Evolutionary conservation across 1,140 invertebrate species (phyloP), one percentile per base, ranked within the genome.

Genomic region (Bombus waltoni): DNA sequence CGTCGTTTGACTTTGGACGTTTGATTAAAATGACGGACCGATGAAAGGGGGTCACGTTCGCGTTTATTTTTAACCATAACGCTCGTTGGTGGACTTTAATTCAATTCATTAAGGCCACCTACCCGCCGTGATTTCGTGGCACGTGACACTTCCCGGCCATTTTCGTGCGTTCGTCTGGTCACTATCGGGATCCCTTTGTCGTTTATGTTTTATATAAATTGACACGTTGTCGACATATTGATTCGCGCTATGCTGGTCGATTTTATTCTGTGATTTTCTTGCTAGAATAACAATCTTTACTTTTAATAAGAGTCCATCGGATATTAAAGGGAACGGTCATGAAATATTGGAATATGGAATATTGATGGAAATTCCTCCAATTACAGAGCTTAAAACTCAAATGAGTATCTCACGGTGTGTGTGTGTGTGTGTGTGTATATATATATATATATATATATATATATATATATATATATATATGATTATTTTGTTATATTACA

Each of bases 21-120:
- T 53, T 65, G 68, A 88, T 91, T 83, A 71, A 75, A 88, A 82
- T 77, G 44, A 62, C 66, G 70, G 85, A 35, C 80, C 32, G 87
- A 87, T 59, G 81, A 91, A 86, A 87, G 72, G 73, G 75, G 77
- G 73, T 74, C 62, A 40, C 59, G 47, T 62, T 66, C 10, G 59
- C 3, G 32, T 83, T 83, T 91, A 88, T 91, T 86, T 91, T 91
- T 91, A 91, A 85, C 66, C 72, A 9, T 71, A 79, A 79, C n/a
- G 35, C 25, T 44, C n/a, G 85, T 87, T 78, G 85, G 47, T 72
- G 57, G 72, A 70, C 59, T 78, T 83, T 91, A 89, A 91, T 91
- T 74, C 85, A 83, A 91, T 90, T 91, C 83, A 85, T 85, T 79
- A 80, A 89, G 15, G 66, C 70, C 86, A 79, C 53, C 38, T 53